Conservation (phyloP, 2,113 vertebrate genomes). For the Charadrius vociferus region DNA sequence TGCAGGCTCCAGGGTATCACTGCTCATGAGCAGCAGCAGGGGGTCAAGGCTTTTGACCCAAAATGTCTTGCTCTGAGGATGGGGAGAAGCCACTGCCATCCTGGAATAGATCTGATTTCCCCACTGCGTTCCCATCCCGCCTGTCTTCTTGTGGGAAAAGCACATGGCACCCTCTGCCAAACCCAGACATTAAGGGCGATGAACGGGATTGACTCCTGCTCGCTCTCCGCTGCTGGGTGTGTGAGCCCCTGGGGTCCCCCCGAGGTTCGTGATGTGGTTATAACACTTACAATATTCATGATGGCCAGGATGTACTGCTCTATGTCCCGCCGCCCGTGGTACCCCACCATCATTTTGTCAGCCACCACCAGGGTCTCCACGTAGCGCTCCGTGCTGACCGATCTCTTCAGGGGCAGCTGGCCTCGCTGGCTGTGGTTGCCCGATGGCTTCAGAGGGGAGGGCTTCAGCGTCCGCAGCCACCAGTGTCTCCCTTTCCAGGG, state of each 20-base stretch:
- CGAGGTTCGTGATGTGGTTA: background rate
- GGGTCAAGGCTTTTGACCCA: background rate
- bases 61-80: background rate
- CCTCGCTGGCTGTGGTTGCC: conserved; percentile 87
- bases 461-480: conserved; percentile 91
- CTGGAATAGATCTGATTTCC: background rate
- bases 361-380: conserved; percentile 98
- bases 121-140: accelerated
- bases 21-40: background rate
- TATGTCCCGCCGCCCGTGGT: conserved; percentile 95
- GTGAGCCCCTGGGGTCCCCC: background rate
- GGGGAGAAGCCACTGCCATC: background rate
- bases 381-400: conserved; percentile 92
- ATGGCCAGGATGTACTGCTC: conserved; percentile 97
- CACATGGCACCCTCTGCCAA: background rate
- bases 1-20: background rate
- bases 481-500: conserved; percentile 88
- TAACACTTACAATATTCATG: conserved; percentile 99
- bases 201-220: background rate
- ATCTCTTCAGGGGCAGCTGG: conserved; percentile 92
- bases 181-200: accelerated
- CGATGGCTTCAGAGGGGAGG: conserved; percentile 73
- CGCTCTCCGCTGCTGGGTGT: background rate
- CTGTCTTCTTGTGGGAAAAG: background rate
- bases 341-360: conserved; percentile 99